These are phyloP conservation scores for Pogonophryne albipinna DNA, from an alignment of 2,797 vertebrate genomes.

Conservation along the genomic window DNA sequence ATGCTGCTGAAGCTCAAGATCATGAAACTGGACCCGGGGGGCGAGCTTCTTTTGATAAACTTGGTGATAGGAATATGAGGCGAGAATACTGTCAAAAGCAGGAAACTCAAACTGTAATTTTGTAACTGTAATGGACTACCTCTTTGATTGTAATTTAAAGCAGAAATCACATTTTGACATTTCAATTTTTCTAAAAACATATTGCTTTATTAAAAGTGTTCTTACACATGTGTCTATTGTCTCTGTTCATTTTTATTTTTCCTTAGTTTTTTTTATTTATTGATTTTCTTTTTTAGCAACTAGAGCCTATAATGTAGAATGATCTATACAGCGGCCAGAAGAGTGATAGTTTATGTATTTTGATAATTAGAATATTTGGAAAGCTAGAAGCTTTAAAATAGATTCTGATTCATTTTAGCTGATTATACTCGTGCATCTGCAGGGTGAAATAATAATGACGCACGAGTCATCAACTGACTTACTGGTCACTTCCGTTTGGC, in stretches of 20 bases:
- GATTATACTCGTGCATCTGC: neutral
- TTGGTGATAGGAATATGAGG: neutral
- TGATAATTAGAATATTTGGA: conserved; percentile 28
- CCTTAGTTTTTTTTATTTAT: no score
- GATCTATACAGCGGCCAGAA: neutral
- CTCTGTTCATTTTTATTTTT: conserved; percentile 12
- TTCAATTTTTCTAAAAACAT: conserved; percentile 77
- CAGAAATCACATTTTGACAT: conserved; percentile 51
- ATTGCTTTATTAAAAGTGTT: conserved; percentile 84
- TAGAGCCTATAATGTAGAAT: no score
- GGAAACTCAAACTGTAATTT: neutral
- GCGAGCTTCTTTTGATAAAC: neutral
- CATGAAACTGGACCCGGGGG: neutral
- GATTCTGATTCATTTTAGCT: neutral
- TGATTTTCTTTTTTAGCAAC: no score
- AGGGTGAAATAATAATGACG: neutral
- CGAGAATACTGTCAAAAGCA: neutral
- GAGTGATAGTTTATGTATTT: conserved; percentile 18
- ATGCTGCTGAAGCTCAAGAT: conserved; percentile 8
- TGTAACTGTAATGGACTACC: conserved; percentile 28
- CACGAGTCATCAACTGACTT: neutral
- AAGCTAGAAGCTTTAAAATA: neutral
- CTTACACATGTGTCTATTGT: conserved; percentile 42
- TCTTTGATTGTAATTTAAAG: conserved; percentile 15
- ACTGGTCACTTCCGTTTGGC: neutral